Conservation (phyloP, 1,140 invertebrate species). For the Brachionus calyciflorus region DNA sequence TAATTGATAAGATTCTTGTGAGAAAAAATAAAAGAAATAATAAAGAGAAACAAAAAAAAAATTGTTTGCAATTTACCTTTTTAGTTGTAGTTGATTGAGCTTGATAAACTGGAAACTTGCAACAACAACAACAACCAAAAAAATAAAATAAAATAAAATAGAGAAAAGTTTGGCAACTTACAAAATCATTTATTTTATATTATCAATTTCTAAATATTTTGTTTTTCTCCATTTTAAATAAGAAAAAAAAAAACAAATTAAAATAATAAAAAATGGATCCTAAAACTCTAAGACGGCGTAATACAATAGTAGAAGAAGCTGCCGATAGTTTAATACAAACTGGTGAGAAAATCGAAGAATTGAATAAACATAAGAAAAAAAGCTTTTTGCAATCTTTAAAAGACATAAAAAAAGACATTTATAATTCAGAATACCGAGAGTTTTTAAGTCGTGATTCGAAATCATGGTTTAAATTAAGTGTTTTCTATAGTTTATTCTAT, state of each 20-base stretch:
- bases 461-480: conserved; percentile 37
- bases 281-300: neutral
- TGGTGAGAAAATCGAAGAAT: conserved; percentile 1
- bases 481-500: conserved; percentile 46
- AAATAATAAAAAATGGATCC: conserved; percentile 13
- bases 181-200: too few species aligned
- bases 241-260: neutral
- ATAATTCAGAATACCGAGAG: conserved; percentile 18
- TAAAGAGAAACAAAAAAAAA: too few species aligned
- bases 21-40: too few species aligned
- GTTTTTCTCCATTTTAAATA: too few species aligned
- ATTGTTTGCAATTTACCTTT: too few species aligned
- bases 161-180: too few species aligned
- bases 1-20: too few species aligned
- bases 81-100: too few species aligned
- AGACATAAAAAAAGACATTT: conserved; percentile 13
- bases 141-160: too few species aligned
- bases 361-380: conserved; percentile 11
- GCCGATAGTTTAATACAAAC: conserved; percentile 1
- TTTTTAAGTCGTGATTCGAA: conserved; percentile 24
- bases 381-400: neutral
- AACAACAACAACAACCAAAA: too few species aligned
- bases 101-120: too few species aligned
- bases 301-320: conserved; percentile 25
- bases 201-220: neutral